Conservation (phyloP, 2,888 invertebrate genomes). For the Argynnis bischoffii region DNA sequence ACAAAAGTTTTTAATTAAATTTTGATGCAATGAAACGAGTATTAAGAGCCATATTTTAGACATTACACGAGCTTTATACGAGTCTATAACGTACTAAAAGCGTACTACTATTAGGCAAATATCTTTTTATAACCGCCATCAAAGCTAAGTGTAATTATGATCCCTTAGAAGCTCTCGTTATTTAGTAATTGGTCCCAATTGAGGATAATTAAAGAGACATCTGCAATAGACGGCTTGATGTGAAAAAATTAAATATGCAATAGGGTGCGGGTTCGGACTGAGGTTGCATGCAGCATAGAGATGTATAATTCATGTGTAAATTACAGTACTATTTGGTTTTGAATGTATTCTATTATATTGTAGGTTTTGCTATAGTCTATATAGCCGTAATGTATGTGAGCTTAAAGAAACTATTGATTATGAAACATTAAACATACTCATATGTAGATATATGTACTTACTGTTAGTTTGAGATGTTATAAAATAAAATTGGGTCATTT, state of each 20-base stretch:
- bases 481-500: too few relatives aligned
- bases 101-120: slow-evolving; percentile 42
- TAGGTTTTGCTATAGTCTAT: background rate
- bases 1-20: too few relatives aligned
- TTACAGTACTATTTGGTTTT: slow-evolving; percentile 6
- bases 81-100: slow-evolving; percentile 6
- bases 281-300: slow-evolving; percentile 17
- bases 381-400: too few relatives aligned
- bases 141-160: slow-evolving; percentile 47
- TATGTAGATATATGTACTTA: too few relatives aligned
- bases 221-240: slow-evolving; percentile 51
- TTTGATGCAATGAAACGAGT: too few relatives aligned
- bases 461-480: too few relatives aligned
- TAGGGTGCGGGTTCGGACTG: slow-evolving; percentile 17
- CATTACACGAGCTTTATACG: background rate
- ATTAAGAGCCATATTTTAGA: background rate
- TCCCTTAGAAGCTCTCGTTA: slow-evolving; percentile 44
- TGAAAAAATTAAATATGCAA: slow-evolving; percentile 52
- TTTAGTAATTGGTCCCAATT: slow-evolving; percentile 72
- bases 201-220: slow-evolving; percentile 65
- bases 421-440: too few relatives aligned
- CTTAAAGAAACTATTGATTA: too few relatives aligned
- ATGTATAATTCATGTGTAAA: slow-evolving; percentile 4
- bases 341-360: background rate
- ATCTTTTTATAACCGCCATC: slow-evolving; percentile 48